Evolutionary conservation across 35 echinoderm and acorn worm species (phyloP), one percentile per base, ranked within the genome.

Genomic region (Chiridota heheva): DNA sequence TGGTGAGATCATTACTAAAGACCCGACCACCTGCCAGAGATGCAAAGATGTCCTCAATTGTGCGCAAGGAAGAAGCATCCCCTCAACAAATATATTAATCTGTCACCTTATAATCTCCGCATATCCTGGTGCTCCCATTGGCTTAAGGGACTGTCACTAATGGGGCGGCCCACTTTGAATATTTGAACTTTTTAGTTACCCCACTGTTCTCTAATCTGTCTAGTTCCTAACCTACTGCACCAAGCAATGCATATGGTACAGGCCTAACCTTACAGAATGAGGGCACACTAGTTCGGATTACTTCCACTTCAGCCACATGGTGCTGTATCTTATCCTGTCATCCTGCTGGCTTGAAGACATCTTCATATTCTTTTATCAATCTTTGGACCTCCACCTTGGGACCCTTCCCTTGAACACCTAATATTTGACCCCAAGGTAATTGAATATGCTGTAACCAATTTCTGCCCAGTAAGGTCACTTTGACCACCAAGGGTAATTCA

Each of bases 81-180:
- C 44, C 44, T 29, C 82, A 62, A 33, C 81, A 33, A 5, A 24
- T 15, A 17, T 70, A 38, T 65, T 89, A 81, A 7, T 81, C 67
- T 4, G 63, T 89, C 28, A 60, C 18, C 30, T 89, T 89, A 58
- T 89, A 82, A 35, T 89, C 76, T 24, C 86, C 67, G 53, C 76
- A 82, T 12, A 89, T 41, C 16, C 77, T 31, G 12, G 70, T 69
- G 35, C 0, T 72, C 1, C 65, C 76, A 73, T 82, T 18, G 5
- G 44, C 73, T n/a, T 82, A 72, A 26, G 86, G 86, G 1, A 89
- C 55, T 41, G 63, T 58, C 18, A 89, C 65, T 27, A 81, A 36
- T 27, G 86, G 77, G 7, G 76, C 31, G 17, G 64, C 63, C 34
- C 67, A 89, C 58, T 89, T 59, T 35, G 62, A 40, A 40, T 72